These are phyloP conservation scores for Lepus townsendii DNA, from an alignment of 2,797 vertebrate species.

Conservation along the genomic window DNA sequence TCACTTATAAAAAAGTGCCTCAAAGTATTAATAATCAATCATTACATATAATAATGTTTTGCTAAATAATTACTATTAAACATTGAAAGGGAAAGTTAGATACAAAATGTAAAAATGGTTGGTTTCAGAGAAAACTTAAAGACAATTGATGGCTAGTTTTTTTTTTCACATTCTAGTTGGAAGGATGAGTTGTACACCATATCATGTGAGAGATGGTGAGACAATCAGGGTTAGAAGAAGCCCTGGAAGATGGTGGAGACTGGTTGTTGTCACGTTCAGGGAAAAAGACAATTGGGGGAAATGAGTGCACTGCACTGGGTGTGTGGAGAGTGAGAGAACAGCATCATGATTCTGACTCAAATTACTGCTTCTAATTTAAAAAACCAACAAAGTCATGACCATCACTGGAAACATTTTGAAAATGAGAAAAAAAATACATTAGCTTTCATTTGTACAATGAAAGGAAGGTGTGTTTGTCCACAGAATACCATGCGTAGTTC, in stretches of 20 bases:
- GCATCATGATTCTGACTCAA: constrained; percentile 21
- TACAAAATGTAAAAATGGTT: constrained; percentile 9
- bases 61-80: constrained; percentile 43
- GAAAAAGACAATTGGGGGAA: not conserved
- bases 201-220: not conserved
- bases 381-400: not conserved
- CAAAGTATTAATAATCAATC: not conserved
- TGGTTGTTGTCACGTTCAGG: not conserved
- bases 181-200: not conserved
- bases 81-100: not conserved
- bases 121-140: constrained; percentile 41
- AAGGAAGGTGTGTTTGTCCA: not conserved
- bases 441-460: not conserved
- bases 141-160: constrained; percentile 7
- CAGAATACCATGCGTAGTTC: not conserved
- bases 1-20: not conserved
- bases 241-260: not conserved
- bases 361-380: constrained; percentile 1
- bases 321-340: not conserved
- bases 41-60: not conserved
- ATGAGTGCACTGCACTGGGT: not conserved
- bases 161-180: not conserved
- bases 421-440: constrained; percentile 22
- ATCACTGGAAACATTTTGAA: not conserved
- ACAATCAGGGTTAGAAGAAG: not conserved